Evolutionary conservation across 2,888 invertebrate genomes (phyloP), one percentile per base, ranked within the genome.

Genomic region (Elegia similella): DNA sequence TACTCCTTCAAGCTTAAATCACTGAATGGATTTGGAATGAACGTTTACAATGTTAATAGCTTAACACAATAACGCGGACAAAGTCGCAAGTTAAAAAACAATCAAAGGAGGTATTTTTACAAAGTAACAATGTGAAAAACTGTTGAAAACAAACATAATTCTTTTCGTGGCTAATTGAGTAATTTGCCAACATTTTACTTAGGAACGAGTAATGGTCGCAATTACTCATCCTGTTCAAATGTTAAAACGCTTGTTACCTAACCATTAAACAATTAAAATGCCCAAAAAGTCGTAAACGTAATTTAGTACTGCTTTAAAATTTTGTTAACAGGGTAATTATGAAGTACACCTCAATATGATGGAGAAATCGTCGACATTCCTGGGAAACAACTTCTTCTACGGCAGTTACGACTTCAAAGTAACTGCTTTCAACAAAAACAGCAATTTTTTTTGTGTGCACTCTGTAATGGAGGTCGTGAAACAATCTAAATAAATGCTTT

Each of bases 331-430:
- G 88, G 88, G 88, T 23, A 66, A 72, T 54, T 88, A 88, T 68
- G 72, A 76, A 56, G 62, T 83, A 59, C 82, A 78, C 56, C 54
- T 86, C 17, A 79, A 89, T 62, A 74, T 85, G 63, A 8, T 48
- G 13, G 78, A 84, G 52, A 79, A 75, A 63, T 32, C 76, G 7
- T 70, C 30, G 42, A 72, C 63, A 54, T 89, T 88, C 66, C 69
- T 89, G 57, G 86, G 88, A 1, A 60, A 72, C 6, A 82, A 64
- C 29, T 89, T 88, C 70, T 89, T 89, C 68, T 88, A 87, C 66
- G 86, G 86, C 16, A 70, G 67, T 12, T 88, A 83, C 62, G 61
- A 60, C 17, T 88, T 86, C 60, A 88, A 82, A 72, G 69, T 76
- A 1, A 73, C 76, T 46, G 72, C 76, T 1, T 81, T 72, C 54